Base-by-base conservation (phyloP, 2,797 vertebrate species). In the Botia almorhae region DNA sequence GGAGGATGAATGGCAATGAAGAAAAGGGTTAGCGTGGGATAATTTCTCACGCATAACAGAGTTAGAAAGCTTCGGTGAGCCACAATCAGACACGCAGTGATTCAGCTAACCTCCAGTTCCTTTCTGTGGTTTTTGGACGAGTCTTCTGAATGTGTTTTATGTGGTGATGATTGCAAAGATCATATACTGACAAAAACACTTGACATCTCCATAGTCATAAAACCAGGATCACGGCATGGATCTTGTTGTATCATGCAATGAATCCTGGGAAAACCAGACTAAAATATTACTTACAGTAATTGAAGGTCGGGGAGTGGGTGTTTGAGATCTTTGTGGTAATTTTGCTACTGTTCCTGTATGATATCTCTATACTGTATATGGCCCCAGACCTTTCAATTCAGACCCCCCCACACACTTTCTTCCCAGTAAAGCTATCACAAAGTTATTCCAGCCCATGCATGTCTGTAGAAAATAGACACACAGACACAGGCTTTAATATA, bases 381-480 rank as follows among this genome's bases (percentile, higher is more conserved):
- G 19, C 68, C 23, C 55, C 3, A 69, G 56, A 51, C 64, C 17
- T 17, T 51, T 43, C 7, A 78, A 78, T 64, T 53, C 69, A 73
- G 46, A 26, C 48, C 58, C 53, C 14, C 26, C 63, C 46, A 36
- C 13, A 63, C 39, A 43, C 8, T 2, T 50, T 65, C 61, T 56
- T n/a, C 69, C 43, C 76, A 78, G 51, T 79, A 79, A 79, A 79
- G 43, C 33, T 69, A 79, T 79, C 76, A 71, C 23, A n/a, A n/a
- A 64, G 43, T 69, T 36, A 50, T 46, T 74, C 58, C 36, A 1
- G 26, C 76, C 53, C 5, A 69, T 68, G 50, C 19, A 76, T 69
- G 60, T 78, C 55, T 50, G 76, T 29, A 60, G 36, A 14, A 63
- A 0, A 14, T n/a, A n/a, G n/a, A 26, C 12, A 61, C 19, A 61